Base-by-base conservation (phyloP, 2,113 vertebrate genomes). In the Gymnocephalus cernua region DNA sequence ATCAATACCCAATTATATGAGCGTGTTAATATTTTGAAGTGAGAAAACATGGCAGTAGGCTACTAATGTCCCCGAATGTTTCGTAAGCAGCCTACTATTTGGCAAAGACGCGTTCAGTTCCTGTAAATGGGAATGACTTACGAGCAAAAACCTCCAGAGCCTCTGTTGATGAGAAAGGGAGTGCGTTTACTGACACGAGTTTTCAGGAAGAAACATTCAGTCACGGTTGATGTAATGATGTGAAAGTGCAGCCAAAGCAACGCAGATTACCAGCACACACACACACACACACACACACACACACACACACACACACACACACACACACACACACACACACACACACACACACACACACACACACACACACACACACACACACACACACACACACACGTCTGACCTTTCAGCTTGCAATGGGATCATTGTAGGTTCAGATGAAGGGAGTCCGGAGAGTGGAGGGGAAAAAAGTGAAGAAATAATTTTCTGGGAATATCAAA, bases 381-480 rank as follows among this genome's bases (percentile, higher is more conserved):
- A 45, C 44, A 45, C 44, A 45, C 44, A 53, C 50, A 53, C 19
- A 53, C 21, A 62, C 35, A 2, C 13, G 12, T 73, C 83, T 53
- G 87, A 93, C 90, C 90, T 91, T 86, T 91, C 75, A 82, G 83
- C 82, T 63, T 77, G n/a, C n/a, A n/a, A n/a, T 41, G 73, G 70
- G 82, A 16, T 91, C 86, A 90, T 86, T 47, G 73, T 74, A 19
- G 56, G 80, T 57, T 76, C 76, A 23, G 69, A 54, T 29, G 90
- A 48, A 54, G n/a, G 2, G 78, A 57, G 15, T 74, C 80, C 59
- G n/a, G 25, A 13, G 72, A 27, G 53, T 53, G 10, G 29, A 41
- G 1, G 0, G 29, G 23, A 41, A 63, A 11, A 3, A 45, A 7
- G 3, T 41, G 1, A 19, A n/a, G n/a, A 38, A 29, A 12, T 25